A percentile compares a stretch with the other conserved stretches of the same genome.
Conservation (phyloP, 2,797 vertebrate species). For the Loris lydekkerianus region DNA sequence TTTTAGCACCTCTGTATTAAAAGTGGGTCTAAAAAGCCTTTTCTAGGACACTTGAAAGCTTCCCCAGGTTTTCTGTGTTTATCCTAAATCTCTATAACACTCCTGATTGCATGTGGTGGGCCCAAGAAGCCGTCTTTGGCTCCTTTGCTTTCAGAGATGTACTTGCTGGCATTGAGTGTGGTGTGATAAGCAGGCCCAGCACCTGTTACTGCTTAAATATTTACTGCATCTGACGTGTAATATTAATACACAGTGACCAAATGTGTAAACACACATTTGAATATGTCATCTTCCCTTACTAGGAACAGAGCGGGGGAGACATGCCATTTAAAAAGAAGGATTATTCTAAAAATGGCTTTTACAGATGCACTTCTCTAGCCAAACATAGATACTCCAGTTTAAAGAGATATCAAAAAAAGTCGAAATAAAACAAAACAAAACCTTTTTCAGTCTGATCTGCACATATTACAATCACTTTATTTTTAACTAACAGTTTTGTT, state of each 20-base stretch:
- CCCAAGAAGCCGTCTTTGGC: background rate
- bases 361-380: background rate
- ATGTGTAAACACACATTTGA: background rate
- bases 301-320: background rate
- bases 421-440: slow-evolving; percentile 38
- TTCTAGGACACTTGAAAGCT: background rate
- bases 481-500: slow-evolving; percentile 24
- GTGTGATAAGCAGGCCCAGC: background rate
- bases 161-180: background rate
- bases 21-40: background rate
- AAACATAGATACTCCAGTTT: background rate
- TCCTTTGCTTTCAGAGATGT: slow-evolving; percentile 7
- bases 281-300: background rate
- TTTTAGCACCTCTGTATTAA: background rate
- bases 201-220: slow-evolving; percentile 39
- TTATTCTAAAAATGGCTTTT: background rate
- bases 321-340: slow-evolving; percentile 11
- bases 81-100: background rate
- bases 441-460: background rate
- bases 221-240: slow-evolving; percentile 12
- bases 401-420: background rate
- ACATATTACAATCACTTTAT: background rate
- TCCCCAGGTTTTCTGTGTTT: slow-evolving; percentile 11
- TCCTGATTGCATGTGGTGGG: background rate
- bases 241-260: background rate